Conservation (phyloP, 2,888 invertebrate genomes). For the Teleogryllus oceanicus region DNA sequence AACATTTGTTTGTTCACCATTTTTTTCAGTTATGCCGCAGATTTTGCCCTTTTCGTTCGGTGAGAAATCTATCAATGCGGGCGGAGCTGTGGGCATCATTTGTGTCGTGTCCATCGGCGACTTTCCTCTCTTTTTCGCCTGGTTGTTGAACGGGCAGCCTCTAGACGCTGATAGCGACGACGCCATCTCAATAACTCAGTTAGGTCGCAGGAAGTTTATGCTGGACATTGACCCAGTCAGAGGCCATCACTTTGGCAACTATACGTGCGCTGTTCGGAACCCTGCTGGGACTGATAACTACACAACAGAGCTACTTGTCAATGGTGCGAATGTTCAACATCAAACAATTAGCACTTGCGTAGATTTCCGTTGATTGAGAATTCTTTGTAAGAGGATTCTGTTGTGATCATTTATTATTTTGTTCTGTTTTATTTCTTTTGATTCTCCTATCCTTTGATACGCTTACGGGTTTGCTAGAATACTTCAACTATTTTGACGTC, state of each 20-base stretch:
- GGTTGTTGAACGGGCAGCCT: conserved; percentile 62
- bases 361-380: too few species aligned
- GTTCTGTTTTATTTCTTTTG: too few species aligned
- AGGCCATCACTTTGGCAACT: conserved; percentile 53
- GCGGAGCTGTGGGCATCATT: conserved; percentile 64
- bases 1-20: too few species aligned
- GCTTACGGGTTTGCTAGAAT: too few species aligned
- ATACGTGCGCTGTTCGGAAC: conserved; percentile 72
- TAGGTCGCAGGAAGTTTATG: conserved; percentile 57
- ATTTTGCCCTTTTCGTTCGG: conserved; percentile 69
- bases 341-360: too few species aligned
- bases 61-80: conserved; percentile 64
- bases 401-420: too few species aligned
- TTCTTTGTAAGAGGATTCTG: too few species aligned
- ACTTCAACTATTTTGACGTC: too few species aligned
- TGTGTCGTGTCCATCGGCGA: conserved; percentile 72
- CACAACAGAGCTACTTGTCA: conserved; percentile 53
- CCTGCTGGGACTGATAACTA: conserved; percentile 62
- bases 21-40: conserved; percentile 64
- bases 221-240: conserved; percentile 54
- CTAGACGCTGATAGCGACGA: conserved; percentile 44
- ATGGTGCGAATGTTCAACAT: conserved; percentile 47
- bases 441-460: too few species aligned
- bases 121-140: conserved; percentile 68
- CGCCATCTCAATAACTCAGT: conserved; percentile 45